Base-by-base conservation (phyloP, 2,888 invertebrate genomes). In the Rapana venosa region DNA sequence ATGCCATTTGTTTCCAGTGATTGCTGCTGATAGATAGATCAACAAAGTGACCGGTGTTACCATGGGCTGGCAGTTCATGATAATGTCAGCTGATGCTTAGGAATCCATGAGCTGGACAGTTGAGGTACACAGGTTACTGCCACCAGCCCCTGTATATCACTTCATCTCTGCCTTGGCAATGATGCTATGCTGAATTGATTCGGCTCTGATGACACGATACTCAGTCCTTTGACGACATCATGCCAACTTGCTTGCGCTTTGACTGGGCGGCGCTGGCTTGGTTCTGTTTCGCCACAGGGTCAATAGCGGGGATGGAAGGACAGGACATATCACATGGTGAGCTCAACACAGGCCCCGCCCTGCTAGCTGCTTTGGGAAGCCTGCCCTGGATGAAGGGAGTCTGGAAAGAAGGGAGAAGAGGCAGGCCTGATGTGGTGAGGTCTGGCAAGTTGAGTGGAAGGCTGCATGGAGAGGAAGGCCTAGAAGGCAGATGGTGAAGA, bases 251-350 rank as follows among this genome's bases (percentile, higher is more conserved):
- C 47, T 47, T 47, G 4, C 8, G 47, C 47, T 47, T 8, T 47
- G 47, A 47, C 47, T 47, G 4, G 2, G 47, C 47, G 47, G 4
- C 2, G 47, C 2, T 47, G 47, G 47, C 47, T 47, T 47, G 2
- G 47, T 47, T 47, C 47, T 47, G 47, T 8, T 47, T 47, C 8
- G 47, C 47, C 47, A 47, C 47, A 47, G 47, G 47, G 47, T 8
- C 2, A 47, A 8, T 2, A 47, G 47, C 47, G 47, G 47, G 47
- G 47, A 47, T 47, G 47, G 8, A 47, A 2, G 47, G 47, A 47
- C 47, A 47, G 77, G 32, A 32, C 17, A 26, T 83, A 83, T 83
- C 81, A 83, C 81, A 83, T 47, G 47, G 81, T 83, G 81, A 83
- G 81, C 81, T 83, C 81, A 22, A 47, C 81, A 47, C 47, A 79